Evolutionary conservation across 2,888 invertebrate species (phyloP).

Genomic region (Drosophila diplacantha): DNA sequence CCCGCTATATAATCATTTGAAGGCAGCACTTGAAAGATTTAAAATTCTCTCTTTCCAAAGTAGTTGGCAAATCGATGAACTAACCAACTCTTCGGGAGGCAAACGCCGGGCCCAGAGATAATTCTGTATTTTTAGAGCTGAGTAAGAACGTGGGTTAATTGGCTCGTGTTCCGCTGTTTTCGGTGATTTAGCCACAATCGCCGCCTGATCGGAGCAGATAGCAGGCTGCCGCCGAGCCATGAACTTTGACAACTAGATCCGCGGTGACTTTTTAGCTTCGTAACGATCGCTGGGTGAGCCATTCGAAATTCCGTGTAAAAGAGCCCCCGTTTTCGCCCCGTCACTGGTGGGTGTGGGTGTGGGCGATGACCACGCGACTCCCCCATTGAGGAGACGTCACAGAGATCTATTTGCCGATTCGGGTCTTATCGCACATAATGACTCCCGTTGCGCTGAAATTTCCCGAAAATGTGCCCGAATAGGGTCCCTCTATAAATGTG

Average conservation of each 20-base stretch:
- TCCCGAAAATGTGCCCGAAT: slow-evolving; percentile 38
- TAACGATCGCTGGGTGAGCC: slow-evolving; percentile 30
- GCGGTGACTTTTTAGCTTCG: slow-evolving; percentile 10
- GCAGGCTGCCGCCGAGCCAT: background rate
- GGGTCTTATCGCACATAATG: slow-evolving; percentile 13
- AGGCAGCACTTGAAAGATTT: background rate
- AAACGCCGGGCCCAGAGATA: background rate
- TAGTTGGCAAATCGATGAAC: background rate
- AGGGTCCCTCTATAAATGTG: slow-evolving; percentile 18
- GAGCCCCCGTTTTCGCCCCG: background rate
- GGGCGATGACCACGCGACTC: slow-evolving; percentile 26
- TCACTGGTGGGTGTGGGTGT: background rate
- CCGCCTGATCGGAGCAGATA: slow-evolving; percentile 5
- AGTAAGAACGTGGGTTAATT: slow-evolving; percentile 29
- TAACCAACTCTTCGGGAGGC: background rate
- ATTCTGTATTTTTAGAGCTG: slow-evolving; percentile 29
- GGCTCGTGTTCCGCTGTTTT: slow-evolving; percentile 13
- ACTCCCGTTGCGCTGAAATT: slow-evolving; percentile 6
- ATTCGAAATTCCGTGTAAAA: slow-evolving; percentile 28
- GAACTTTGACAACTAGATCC: slow-evolving; percentile 22
- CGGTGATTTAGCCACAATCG: slow-evolving; percentile 12
- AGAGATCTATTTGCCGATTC: slow-evolving; percentile 1
- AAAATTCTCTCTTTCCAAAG: background rate
- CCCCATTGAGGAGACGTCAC: slow-evolving; percentile 45
- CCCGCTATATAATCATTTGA: no score